Evolutionary conservation across 1,140 invertebrate genomes (phyloP).

Genomic region (Chionoecetes opilio): DNA sequence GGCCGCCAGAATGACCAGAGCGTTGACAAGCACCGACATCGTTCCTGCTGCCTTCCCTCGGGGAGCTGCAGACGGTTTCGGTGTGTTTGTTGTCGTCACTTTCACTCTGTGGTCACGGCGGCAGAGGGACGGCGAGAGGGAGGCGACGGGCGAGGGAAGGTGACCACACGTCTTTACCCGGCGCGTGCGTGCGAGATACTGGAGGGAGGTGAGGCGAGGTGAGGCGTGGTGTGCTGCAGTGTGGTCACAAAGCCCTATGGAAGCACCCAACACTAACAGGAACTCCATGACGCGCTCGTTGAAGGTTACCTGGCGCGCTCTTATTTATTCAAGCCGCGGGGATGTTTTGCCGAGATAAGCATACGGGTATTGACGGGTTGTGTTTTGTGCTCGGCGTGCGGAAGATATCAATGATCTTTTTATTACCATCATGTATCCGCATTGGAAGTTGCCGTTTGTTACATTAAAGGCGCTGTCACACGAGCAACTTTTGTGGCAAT

Average conservation of each 20-base stretch:
- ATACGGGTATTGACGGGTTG: no score
- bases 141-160: neutral
- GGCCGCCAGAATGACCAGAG: neutral
- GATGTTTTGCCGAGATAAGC: no score
- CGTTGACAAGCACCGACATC: neutral
- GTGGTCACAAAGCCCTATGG: neutral
- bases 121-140: neutral
- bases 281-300: neutral
- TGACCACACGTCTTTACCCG: neutral
- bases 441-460: no score
- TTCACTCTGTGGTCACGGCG: slow-evolving; percentile 14
- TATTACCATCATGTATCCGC: no score
- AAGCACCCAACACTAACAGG: neutral
- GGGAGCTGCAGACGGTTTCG: neutral
- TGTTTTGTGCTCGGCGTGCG: no score
- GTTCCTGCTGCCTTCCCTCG: neutral
- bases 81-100: neutral
- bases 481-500: no score
- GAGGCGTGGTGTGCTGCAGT: neutral
- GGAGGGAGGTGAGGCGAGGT: neutral
- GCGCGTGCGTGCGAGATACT: slow-evolving; percentile 4
- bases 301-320: neutral
- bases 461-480: no score
- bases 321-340: neutral
- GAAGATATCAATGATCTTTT: no score